phyloP scores from a whole-genome alignment of 2,113 vertebrate species.

The Rhinolophus sinicus region DNA sequence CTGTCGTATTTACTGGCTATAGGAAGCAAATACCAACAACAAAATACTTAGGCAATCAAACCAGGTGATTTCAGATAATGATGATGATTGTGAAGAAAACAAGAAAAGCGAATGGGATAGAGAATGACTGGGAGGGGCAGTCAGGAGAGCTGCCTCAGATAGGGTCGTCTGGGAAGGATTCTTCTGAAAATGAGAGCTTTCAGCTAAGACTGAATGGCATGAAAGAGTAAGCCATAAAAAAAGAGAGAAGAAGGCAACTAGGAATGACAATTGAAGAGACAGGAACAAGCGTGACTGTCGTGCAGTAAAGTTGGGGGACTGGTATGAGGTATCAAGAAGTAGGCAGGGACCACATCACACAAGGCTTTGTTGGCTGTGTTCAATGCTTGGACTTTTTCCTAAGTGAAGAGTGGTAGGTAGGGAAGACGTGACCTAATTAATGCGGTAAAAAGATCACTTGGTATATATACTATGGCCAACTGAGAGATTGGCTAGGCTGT shows the following conservation, averaged over 20 bases:
- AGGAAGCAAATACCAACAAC: not conserved
- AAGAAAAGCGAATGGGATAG: not conserved
- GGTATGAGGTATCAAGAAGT: not conserved
- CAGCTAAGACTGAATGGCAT: not conserved
- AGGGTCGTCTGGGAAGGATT: not conserved
- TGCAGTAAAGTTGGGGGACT: not conserved
- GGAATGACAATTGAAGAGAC: not conserved
- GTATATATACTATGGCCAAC: not conserved
- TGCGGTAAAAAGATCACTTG: not conserved
- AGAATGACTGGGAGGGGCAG: not conserved
- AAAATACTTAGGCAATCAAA: not conserved
- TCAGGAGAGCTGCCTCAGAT: not conserved
- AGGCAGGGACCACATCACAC: not conserved
- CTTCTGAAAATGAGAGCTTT: not conserved
- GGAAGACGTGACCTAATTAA: not conserved
- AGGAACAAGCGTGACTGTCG: not conserved
- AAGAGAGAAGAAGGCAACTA: not conserved
- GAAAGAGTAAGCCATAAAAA: not conserved
- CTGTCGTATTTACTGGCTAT: not conserved
- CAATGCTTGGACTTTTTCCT: not conserved
- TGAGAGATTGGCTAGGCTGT: not conserved
- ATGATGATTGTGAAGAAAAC: not conserved
- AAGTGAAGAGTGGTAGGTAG: not conserved
- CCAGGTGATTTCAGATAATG: not conserved
- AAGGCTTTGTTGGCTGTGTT: not conserved